Conservation (phyloP, 2,797 vertebrate species). For the Alcedo atthis region DNA sequence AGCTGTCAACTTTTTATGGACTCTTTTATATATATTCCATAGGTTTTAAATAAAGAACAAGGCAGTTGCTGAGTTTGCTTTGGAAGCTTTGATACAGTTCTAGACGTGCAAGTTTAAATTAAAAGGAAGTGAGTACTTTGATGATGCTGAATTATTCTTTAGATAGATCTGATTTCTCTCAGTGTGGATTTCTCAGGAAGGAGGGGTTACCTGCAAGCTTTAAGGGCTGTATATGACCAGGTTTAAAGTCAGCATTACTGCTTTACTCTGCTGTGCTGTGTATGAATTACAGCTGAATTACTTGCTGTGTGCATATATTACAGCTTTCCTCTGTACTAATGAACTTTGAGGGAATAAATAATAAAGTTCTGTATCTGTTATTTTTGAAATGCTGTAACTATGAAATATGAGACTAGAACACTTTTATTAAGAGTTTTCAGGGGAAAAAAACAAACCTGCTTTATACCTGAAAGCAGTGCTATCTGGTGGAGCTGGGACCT, state of each 20-base stretch:
- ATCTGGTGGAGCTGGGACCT: not conserved
- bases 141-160: not conserved
- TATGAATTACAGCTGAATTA: slow-evolving; percentile 31
- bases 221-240: not conserved
- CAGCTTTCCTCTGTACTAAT: not conserved
- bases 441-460: not conserved
- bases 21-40: not conserved
- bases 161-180: not conserved
- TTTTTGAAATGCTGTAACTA: not conserved
- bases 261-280: not conserved
- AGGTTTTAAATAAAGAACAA: not conserved
- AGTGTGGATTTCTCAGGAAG: not conserved
- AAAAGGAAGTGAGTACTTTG: not conserved
- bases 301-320: not conserved
- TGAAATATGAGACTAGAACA: not conserved
- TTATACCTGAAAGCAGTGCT: not conserved
- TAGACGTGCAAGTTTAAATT: not conserved
- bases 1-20: not conserved
- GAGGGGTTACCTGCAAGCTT: slow-evolving; percentile 17
- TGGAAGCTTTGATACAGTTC: not conserved
- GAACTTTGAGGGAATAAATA: not conserved
- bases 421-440: not conserved
- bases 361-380: not conserved
- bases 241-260: not conserved
- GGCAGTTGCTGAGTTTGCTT: not conserved